Evolutionary conservation across 2,113 vertebrate genomes (phyloP), one percentile per base, ranked within the genome.

Genomic region (Polyodon spathula): DNA sequence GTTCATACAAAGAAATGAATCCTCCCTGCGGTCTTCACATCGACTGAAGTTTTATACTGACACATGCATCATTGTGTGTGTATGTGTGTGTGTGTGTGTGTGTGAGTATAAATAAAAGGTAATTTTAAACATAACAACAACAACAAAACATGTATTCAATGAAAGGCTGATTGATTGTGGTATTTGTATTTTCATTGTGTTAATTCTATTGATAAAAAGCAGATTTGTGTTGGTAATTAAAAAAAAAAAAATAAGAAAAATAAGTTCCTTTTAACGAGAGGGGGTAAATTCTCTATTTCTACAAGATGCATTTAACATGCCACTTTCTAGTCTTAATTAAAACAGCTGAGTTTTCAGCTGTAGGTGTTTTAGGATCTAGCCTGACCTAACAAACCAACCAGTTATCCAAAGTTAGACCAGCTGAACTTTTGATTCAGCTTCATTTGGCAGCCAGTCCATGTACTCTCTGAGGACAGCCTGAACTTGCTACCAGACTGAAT

Each of bases 221-320:
- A 53, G 56, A 62, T 59, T 58, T 58, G 42, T 66, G 15, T 38
- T 56, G 58, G 27, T 58, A 51, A 61, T 55, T 50, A 9, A 55
- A 61, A 56, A 44, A 40, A 42, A 41, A 54, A 38, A 42, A 51
- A 64, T 63, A 60, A 7, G 68, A 59, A 69, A 61, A 61, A 63
- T 63, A 55, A 63, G 64, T 27, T 2, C 27, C 27, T 27, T 27
- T 27, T 3, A 27, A 27, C 3, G 27, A 27, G 27, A 27, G 27
- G 27, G 27, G 63, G 77, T 78, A 71, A 65, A 80, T 83, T 85
- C 74, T 61, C 62, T 59, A 81, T 78, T 71, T 59, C 80, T 69
- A 73, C 42, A 64, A 75, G 67, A 77, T 76, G 27, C 50, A 76
- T 63, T 82, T 76, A 78, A 76, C 66, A 66, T 71, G 70, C 75